phyloP scores from a whole-genome alignment of 1,140 invertebrate genomes.

The Onthophagus taurus region DNA sequence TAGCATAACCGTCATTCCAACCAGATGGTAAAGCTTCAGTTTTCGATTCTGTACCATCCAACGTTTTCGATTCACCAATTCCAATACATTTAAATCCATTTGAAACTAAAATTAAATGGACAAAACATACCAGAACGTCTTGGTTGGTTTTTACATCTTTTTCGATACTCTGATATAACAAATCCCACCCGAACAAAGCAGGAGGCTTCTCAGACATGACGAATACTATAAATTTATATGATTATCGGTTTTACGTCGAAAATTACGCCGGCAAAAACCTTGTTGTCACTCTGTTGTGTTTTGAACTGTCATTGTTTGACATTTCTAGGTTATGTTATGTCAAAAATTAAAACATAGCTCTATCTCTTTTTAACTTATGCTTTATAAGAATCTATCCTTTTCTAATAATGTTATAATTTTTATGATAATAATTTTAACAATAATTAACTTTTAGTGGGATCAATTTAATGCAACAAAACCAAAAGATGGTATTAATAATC shows the following conservation, averaged over 20 bases:
- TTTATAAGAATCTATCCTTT: too few species aligned
- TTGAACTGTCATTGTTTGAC: too few species aligned
- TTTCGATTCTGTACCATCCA: conserved; percentile 49
- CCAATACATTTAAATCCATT: conserved; percentile 63
- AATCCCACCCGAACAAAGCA: conserved; percentile 62
- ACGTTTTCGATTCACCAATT: conserved; percentile 56
- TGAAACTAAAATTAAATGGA: conserved; percentile 62
- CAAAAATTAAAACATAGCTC: too few species aligned
- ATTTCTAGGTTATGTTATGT: too few species aligned
- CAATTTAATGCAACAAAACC: conserved; percentile 44
- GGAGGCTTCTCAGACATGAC: conserved; percentile 21
- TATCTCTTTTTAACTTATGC: too few species aligned
- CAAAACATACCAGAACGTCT: conserved; percentile 57
- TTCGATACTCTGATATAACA: conserved; percentile 53
- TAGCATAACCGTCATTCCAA: conserved; percentile 58
- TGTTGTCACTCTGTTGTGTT: too few species aligned
- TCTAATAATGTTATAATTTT: too few species aligned
- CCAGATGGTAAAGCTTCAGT: conserved; percentile 56
- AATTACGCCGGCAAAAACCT: too few species aligned
- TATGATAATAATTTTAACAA: background rate
- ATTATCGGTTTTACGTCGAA: too few species aligned
- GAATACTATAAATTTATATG: too few species aligned
- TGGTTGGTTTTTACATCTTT: conserved; percentile 54
- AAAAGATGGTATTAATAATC: conserved; percentile 45
- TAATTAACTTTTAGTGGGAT: conserved; percentile 48